Base-by-base conservation (phyloP, 2,888 invertebrate species). In the Odontomyia ornata region DNA sequence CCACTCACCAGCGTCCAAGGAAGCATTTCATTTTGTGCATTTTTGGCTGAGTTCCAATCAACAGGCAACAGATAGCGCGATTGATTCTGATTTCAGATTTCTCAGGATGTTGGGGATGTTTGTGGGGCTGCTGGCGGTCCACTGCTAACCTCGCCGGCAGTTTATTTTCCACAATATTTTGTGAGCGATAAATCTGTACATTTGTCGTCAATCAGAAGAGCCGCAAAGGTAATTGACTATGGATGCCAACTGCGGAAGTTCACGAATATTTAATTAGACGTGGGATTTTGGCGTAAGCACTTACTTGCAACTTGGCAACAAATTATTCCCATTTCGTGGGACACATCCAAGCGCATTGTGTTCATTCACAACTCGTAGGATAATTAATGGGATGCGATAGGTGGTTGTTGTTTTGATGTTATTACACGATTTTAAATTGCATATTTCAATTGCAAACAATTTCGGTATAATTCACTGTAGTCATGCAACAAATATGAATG, bases 161-260 rank as follows among this genome's bases (percentile, higher is more conserved):
- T 36, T 36, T 36, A 3, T 5, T 36, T 36, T 36, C 15, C 52
- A 52, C 5, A 52, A 18, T 52, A 18, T 13, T 43, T 52, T 18
- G n/a, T 15, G 3, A 4, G 52, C n/a, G 65, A 36, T 65, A 36
- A 36, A 30, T 65, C 18, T 65, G 27, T 11, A 18, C 65, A 13
- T 30, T 36, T 65, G 65, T 65, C 65, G 65, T 65, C 36, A n/a
- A 65, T 65, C 65, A 65, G 36, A 21, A 65, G 52, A 15, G 4
- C 36, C 36, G 3, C 36, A 36, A 36, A 36, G 36, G 36, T 62
- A 62, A 62, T 62, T 25, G 27, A n/a, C 62, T 25, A 13, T 62
- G 62, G 28, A 62, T 28, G 27, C 62, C 62, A 25, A 36, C 36
- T 18, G 21, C 30, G 65, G 65, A 65, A 65, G 65, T 36, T 11